A percentile compares a stretch with the other conserved stretches of the same genome.
Conservation (phyloP, 2,797 vertebrate species). For the Sylvilagus floridanus region DNA sequence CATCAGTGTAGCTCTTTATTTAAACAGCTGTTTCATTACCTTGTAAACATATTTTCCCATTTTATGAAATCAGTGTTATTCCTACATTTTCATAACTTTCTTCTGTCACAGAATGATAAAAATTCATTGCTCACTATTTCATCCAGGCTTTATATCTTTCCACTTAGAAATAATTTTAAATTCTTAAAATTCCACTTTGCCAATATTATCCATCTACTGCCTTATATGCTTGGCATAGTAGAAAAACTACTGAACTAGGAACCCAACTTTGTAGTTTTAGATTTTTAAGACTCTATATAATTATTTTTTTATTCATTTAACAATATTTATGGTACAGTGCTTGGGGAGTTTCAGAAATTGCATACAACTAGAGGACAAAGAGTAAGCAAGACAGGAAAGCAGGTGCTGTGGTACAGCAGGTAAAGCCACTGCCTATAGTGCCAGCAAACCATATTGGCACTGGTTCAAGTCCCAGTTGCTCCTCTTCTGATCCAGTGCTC, state of each 20-base stretch:
- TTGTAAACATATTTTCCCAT: conserved; percentile 30
- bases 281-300: not conserved
- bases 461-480: no score
- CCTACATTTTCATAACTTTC: conserved; percentile 27
- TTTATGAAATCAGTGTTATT: conserved; percentile 35
- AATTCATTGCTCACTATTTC: not conserved
- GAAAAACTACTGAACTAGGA: not conserved
- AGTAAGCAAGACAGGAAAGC: not conserved
- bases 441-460: no score
- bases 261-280: not conserved
- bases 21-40: conserved; percentile 31
- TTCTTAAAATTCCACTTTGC: not conserved
- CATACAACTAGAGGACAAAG: not conserved
- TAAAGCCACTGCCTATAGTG: no score
- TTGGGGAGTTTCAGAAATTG: not conserved
- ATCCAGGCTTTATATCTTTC: conserved; percentile 6
- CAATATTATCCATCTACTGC: not conserved
- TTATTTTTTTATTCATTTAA: not conserved
- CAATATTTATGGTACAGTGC: not conserved
- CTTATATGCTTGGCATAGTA: not conserved
- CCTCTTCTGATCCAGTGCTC: no score
- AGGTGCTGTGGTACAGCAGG: no score
- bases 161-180: conserved; percentile 16
- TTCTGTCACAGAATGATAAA: conserved; percentile 56
- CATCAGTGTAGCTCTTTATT: not conserved